Percentiles rank a stretch among this genome's conserved stretches.
These are phyloP conservation scores for Zygaena filipendulae DNA, from an alignment of 2,888 invertebrate species.

Conservation along the genomic window DNA sequence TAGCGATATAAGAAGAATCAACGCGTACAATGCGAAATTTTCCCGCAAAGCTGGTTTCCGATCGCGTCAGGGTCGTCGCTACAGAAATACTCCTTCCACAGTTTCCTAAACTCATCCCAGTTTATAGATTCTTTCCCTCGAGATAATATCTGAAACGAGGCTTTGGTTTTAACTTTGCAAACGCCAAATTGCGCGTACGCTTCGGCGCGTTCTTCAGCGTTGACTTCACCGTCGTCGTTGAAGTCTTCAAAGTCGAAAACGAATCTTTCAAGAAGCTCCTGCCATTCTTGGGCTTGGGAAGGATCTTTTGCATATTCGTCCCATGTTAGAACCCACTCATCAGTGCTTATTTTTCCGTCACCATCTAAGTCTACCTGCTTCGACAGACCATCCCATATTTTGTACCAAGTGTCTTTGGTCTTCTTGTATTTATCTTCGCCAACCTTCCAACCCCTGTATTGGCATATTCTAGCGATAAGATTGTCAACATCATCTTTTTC, in stretches of 20 bases:
- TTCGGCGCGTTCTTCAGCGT: conserved; percentile 83
- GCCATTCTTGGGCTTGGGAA: conserved; percentile 81
- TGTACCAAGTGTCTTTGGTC: conserved; percentile 77
- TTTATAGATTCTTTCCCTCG: conserved; percentile 79
- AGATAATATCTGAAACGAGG: conserved; percentile 84
- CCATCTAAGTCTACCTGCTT: conserved; percentile 85
- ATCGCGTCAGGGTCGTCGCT: conserved; percentile 81
- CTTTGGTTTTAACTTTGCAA: conserved; percentile 75
- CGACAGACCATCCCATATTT: conserved; percentile 87
- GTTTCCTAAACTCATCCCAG: conserved; percentile 78
- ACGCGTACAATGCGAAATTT: too few species aligned
- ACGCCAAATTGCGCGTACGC: conserved; percentile 86
- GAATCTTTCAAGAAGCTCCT: conserved; percentile 84
- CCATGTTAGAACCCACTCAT: conserved; percentile 92
- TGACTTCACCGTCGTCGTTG: conserved; percentile 80
- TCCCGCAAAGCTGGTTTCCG: conserved; percentile 90
- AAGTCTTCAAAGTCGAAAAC: conserved; percentile 90
- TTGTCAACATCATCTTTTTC: conserved; percentile 89
- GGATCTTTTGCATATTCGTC: conserved; percentile 81
- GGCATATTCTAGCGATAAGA: conserved; percentile 85
- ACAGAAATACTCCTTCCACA: conserved; percentile 89
- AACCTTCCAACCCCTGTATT: conserved; percentile 79
- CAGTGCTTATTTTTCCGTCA: conserved; percentile 86
- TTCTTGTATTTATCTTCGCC: conserved; percentile 79
- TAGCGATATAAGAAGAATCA: too few species aligned